phyloP scores from a whole-genome alignment of 2,113 vertebrate species.

The Barnardius zonarius region DNA sequence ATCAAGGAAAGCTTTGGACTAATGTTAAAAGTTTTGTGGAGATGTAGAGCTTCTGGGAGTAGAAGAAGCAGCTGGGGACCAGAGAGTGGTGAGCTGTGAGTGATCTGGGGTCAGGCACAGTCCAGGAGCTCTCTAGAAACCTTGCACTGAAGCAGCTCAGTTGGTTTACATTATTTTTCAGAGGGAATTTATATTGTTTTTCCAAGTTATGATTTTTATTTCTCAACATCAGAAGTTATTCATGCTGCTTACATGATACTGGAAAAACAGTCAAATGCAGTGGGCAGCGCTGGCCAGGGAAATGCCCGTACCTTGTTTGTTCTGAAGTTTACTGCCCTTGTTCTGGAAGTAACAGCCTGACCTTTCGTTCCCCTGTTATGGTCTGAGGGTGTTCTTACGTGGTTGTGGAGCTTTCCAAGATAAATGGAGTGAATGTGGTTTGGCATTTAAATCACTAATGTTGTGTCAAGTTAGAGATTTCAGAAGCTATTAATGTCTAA shows the following conservation, averaged over 20 bases:
- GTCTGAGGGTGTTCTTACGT: constrained; percentile 52
- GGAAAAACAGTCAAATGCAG: not conserved
- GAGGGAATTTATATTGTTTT: not conserved
- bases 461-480: constrained; percentile 56
- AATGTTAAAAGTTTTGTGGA: not conserved
- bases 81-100: not conserved
- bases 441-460: constrained; percentile 64
- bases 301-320: not conserved
- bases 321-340: not conserved
- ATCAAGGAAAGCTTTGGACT: not conserved
- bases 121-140: not conserved
- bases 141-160: not conserved
- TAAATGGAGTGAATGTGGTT: constrained; percentile 60
- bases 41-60: not conserved
- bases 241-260: not conserved
- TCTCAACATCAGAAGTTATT: not conserved
- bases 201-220: not conserved
- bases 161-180: not conserved
- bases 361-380: constrained; percentile 67
- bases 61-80: not conserved
- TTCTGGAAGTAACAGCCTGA: constrained; percentile 61
- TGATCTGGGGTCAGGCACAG: not conserved
- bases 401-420: constrained; percentile 67
- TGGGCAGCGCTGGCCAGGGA: not conserved
- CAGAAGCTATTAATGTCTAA: constrained; percentile 60